Base-by-base conservation (phyloP, 2,113 vertebrate species). In the Ursus arctos region DNA sequence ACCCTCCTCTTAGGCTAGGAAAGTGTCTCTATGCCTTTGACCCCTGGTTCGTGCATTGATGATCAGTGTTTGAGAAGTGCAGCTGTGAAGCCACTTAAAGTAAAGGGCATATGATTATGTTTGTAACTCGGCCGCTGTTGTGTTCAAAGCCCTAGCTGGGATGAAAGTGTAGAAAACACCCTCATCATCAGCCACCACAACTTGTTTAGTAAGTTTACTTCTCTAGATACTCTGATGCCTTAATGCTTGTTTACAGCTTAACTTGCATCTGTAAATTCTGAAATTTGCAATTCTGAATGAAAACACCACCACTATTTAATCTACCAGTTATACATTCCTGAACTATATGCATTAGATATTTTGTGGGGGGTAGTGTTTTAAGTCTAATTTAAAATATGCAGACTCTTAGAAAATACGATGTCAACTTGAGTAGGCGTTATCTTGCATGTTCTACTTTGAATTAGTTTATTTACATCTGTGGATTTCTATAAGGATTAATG, bases 11-110 rank as follows among this genome's bases (percentile, higher is more conserved):
- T 71, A 47, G 95, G 49, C 65, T 51, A 96, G 71, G 84, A 63
- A 72, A 81, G 59, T 86, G 81, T 67, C 90, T 97, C 96, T 96
- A 77, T 97, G 94, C 88, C 40, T 96, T 88, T 98, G 97, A 98
- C 96, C 97, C 87, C 59, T 65, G 36, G 97, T 81, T 91, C 92
- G 88, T 84, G 84, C 89, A 63, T 19, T 94, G 97, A 94, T 90
- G 71, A 90, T 92, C 88, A n/a, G 94, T 85, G 40, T 85, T 93
- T 82, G 88, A 88, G 90, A 95, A 80, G 83, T 40, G 59, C 95
- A 93, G 92, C 97, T 95, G 94, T 49, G 92, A 91, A 96, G 82
- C 94, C 84, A 86, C 80, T 98, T 96, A 94, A 72, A 94, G 89
- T 71, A 74, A 63, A 96, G 93, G 19, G 14, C 82, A 55, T 53